Evolutionary conservation across 2,113 vertebrate species (phyloP), one percentile per base, ranked within the genome.

Genomic region (Petromus typicus): DNA sequence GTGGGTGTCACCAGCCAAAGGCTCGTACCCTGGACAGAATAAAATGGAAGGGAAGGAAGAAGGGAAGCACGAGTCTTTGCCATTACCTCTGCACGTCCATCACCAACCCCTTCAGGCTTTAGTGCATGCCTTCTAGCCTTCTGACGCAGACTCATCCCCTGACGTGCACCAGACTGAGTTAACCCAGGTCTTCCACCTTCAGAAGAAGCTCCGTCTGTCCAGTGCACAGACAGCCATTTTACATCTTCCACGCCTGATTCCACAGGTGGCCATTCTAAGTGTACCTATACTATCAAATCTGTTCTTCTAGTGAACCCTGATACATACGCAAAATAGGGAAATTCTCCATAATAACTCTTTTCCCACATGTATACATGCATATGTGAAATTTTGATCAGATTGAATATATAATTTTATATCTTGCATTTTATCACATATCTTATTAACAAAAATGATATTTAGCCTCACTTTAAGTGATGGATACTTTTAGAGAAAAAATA

Each of bases 361-460:
- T 89, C 51, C 61, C 61, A 45, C 37, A 43, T 2, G 45, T 61
- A 57, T 17, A 4, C 71, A 89, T 86, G 9, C 30, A 40, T 92
- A 37, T 67, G 5, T 79, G 56, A 90, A 83, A 87, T 3, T 51
- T 27, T 43, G 8, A 64, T 86, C 23, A 37, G 73, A 20, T 40
- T 67, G n/a, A 93, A 86, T 94, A 95, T 32, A 81, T 88, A 79
- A 73, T 89, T 95, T 69, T 92, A 92, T 67, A 83, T 54, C 30
- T 63, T 95, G 37, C 51, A 75, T 92, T 89, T 93, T 91, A 79
- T 89, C 25, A 78, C 64, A 96, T 88, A 66, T 95, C 67, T 83
- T 43, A 92, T 48, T 32, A 75, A 90, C 25, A 56, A 79, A 71
- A 95, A 90, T 45, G 86, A 48, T 93, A 86, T 86, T 95, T 79